These are phyloP conservation scores for Caradrina kadenii DNA, from an alignment of 2,888 invertebrate species.

Conservation along the genomic window DNA sequence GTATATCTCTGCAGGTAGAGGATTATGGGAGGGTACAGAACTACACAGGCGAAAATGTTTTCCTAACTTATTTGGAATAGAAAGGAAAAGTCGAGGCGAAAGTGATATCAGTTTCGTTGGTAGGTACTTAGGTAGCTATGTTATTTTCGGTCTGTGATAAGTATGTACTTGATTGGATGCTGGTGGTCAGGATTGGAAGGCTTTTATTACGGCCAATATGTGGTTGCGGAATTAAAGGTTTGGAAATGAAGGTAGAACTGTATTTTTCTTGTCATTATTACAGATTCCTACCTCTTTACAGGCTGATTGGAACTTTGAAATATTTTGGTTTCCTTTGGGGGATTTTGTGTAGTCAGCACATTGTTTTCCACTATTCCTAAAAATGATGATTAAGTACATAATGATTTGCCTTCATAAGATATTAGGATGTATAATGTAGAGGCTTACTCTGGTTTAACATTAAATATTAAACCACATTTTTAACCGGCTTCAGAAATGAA, in stretches of 20 bases:
- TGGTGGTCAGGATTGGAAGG: slow-evolving; percentile 38
- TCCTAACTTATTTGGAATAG: slow-evolving; percentile 86
- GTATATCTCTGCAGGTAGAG: slow-evolving; percentile 89
- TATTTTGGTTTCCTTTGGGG: not conserved
- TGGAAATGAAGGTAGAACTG: not conserved
- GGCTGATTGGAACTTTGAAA: slow-evolving; percentile 4
- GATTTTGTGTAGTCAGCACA: not conserved
- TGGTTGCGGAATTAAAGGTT: slow-evolving; percentile 20
- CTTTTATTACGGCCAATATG: slow-evolving; percentile 27
- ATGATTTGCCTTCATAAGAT: no score
- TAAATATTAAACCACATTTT: no score
- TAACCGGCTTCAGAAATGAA: no score
- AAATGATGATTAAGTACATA: no score
- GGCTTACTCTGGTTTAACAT: no score
- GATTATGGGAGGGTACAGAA: slow-evolving; percentile 86
- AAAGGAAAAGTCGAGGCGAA: slow-evolving; percentile 88
- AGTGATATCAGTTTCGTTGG: slow-evolving; percentile 80
- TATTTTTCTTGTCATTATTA: slow-evolving; percentile 20
- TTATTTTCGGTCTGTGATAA: slow-evolving; percentile 50
- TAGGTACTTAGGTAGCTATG: slow-evolving; percentile 47
- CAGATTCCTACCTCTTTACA: no score
- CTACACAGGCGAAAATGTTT: slow-evolving; percentile 88
- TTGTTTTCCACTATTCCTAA: no score
- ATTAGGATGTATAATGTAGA: no score
- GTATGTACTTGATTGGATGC: slow-evolving; percentile 35